phyloP scores from a whole-genome alignment of 2,113 vertebrate species.

The Oncorhynchus masou region DNA sequence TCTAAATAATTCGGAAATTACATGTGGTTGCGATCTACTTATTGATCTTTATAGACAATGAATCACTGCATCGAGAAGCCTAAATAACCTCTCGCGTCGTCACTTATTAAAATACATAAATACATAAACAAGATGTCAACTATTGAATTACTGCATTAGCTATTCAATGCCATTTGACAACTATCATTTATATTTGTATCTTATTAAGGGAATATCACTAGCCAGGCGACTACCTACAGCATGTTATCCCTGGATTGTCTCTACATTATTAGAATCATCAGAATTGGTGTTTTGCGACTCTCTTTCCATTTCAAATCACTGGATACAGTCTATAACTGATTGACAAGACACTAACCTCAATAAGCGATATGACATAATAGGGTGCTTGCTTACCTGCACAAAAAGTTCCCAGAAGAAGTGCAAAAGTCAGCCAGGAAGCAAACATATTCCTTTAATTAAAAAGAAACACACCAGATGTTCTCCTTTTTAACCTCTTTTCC shows the following conservation, averaged over 20 bases:
- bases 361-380: conserved; percentile 9
- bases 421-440: conserved; percentile 74
- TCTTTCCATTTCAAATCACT: not conserved
- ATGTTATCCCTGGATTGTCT: not conserved
- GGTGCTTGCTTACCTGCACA: conserved; percentile 81
- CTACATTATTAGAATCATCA: not conserved
- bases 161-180: not conserved
- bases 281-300: not conserved
- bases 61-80: not conserved
- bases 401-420: conserved; percentile 79
- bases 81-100: too few species aligned
- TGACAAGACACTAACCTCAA: not conserved
- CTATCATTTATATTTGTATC: not conserved
- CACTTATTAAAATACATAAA: too few species aligned
- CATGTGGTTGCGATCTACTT: not conserved
- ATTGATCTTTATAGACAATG: not conserved
- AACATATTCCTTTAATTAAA: conserved; percentile 73
- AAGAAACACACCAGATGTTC: conserved; percentile 46
- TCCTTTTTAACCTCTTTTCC: conserved; percentile 45
- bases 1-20: not conserved
- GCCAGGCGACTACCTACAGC: not conserved
- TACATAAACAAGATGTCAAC: not conserved
- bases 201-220: not conserved
- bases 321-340: not conserved
- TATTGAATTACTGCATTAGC: not conserved